Percentiles rank a stretch among this genome's conserved stretches.
Evolutionary conservation across 2,113 vertebrate genomes (phyloP).

Genomic region (Heliornis fulica): DNA sequence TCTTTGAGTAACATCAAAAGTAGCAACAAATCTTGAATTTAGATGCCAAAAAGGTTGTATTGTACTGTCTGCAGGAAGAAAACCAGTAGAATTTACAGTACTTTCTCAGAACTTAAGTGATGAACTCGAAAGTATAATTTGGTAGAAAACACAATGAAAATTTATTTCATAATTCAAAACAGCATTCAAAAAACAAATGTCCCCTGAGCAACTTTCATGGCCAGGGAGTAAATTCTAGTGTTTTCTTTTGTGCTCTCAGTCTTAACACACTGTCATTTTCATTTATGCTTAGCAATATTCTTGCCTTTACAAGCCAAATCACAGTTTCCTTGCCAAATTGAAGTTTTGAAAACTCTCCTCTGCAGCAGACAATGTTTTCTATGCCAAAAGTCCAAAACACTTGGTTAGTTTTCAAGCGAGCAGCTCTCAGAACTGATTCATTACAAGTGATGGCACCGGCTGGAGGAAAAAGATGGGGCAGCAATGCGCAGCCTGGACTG

Average conservation of each 20-base stretch:
- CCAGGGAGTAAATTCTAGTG: neutral
- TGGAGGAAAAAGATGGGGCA: neutral
- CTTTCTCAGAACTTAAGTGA: neutral
- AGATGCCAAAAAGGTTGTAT: neutral
- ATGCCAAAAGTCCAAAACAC: neutral
- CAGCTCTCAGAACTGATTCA: neutral
- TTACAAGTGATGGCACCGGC: neutral
- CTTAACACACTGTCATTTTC: neutral
- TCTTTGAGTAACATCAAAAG: neutral
- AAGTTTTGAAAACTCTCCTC: neutral
- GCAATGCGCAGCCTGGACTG: neutral
- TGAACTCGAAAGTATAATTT: neutral
- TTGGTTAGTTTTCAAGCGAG: neutral
- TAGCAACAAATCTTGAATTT: neutral
- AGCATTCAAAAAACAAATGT: neutral
- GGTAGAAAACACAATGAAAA: neutral
- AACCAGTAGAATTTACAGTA: neutral
- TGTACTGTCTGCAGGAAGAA: neutral
- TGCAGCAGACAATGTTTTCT: neutral
- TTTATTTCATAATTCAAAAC: neutral
- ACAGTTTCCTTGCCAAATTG: neutral
- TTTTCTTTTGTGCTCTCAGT: neutral
- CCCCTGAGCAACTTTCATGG: neutral
- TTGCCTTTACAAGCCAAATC: neutral
- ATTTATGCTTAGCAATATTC: neutral